These are phyloP conservation scores for Penaeus chinensis DNA, from an alignment of 1,140 invertebrate genomes.

Conservation along the genomic window DNA sequence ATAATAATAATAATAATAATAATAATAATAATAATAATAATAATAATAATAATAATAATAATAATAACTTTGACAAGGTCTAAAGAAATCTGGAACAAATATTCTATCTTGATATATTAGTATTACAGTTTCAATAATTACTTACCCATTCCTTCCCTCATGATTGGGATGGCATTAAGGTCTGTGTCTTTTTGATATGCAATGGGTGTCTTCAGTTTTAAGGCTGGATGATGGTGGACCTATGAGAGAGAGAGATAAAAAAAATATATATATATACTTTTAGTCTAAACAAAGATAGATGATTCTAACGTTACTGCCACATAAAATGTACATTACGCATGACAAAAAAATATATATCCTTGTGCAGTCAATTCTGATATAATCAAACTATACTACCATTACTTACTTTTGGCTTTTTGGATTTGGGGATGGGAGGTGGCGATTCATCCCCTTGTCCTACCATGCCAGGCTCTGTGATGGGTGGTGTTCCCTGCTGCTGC, in stretches of 20 bases:
- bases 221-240: conserved; percentile 75
- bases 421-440: conserved; percentile 56
- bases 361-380: neutral
- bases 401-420: conserved; percentile 62
- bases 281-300: no score
- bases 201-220: conserved; percentile 82
- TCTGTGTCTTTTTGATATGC: conserved; percentile 84
- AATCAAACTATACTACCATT: neutral
- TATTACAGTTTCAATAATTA: no score
- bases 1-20: no score
- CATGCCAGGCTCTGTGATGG: conserved; percentile 36
- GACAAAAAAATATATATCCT: neutral
- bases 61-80: no score
- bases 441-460: conserved; percentile 42
- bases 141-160: conserved; percentile 85
- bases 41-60: no score
- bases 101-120: no score
- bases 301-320: no score
- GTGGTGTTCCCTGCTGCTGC: conserved; percentile 47
- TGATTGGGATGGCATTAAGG: conserved; percentile 81
- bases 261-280: no score
- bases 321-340: no score
- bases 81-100: no score
- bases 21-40: no score
- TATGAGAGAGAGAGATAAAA: conserved; percentile 66